phyloP scores from a whole-genome alignment of 1,140 invertebrate species.

The Zaprionus vittiger region DNA sequence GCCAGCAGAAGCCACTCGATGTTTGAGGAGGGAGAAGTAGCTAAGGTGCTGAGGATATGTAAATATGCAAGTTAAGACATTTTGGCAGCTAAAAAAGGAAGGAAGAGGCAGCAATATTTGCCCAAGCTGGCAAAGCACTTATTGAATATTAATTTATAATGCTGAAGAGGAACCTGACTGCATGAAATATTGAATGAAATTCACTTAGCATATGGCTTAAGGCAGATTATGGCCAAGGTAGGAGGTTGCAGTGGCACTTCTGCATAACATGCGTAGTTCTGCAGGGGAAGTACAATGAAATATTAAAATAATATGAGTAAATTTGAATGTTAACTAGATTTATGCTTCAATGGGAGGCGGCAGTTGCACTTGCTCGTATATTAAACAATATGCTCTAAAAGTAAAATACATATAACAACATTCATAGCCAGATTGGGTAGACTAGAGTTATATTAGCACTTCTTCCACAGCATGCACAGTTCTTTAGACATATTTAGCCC shows the following conservation, averaged over 20 bases:
- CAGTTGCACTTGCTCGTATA: neutral
- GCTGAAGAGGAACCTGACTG: neutral
- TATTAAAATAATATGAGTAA: neutral
- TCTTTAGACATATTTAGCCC: too few relatives aligned
- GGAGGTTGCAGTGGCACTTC: neutral
- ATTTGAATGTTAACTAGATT: too few relatives aligned
- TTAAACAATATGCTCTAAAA: too few relatives aligned
- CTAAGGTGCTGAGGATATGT: neutral
- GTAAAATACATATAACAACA: too few relatives aligned
- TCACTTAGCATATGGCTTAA: neutral
- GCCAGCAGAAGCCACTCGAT: conserved; percentile 3
- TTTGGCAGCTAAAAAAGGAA: neutral
- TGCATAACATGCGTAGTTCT: neutral
- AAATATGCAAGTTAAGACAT: neutral
- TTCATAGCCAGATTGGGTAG: neutral
- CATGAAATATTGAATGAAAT: conserved; percentile 3
- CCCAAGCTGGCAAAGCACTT: neutral
- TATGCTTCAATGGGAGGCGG: too few relatives aligned
- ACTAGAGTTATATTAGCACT: neutral
- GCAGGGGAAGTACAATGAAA: neutral
- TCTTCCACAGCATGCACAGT: neutral
- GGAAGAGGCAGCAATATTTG: neutral
- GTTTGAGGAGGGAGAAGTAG: neutral
- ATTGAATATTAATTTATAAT: conserved; percentile 8
- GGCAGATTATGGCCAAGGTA: neutral